Conservation (phyloP, 2,797 vertebrate species). For the Gymnoscopelus microlampas region DNA sequence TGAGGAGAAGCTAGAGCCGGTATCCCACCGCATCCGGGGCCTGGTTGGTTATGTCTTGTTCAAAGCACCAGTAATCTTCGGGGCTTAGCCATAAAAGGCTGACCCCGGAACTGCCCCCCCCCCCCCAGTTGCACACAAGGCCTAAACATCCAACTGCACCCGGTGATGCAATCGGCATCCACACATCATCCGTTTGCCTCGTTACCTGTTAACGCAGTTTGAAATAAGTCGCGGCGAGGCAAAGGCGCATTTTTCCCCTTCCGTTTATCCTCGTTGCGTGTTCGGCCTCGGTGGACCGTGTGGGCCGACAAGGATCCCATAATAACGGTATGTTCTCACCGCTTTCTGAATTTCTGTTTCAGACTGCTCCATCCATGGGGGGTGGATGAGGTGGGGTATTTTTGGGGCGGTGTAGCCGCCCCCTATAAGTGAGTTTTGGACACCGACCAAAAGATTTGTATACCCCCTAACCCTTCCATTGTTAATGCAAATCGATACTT, state of each 20-base stretch:
- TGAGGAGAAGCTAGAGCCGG: conserved; percentile 48
- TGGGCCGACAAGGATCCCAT: not conserved
- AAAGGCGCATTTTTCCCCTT: not conserved
- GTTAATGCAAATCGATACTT: no score
- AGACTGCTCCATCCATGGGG: not conserved
- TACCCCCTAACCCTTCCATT: no score
- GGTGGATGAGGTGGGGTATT: no score
- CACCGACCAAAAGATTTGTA: no score
- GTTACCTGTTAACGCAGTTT: conserved; percentile 37
- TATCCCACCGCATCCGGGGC: conserved; percentile 56
- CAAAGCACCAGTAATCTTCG: conserved; percentile 75
- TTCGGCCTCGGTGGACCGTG: not conserved
- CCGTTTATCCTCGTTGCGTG: not conserved
- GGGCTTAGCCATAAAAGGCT: conserved; percentile 75
- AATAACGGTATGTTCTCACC: no score
- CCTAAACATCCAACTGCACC: conserved; percentile 44
- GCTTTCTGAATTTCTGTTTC: not conserved
- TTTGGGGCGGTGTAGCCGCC: no score
- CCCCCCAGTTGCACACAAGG: conserved; percentile 45
- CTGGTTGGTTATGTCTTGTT: conserved; percentile 61
- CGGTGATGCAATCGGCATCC: conserved; percentile 61
- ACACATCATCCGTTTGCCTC: conserved; percentile 31
- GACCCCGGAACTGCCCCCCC: conserved; percentile 51
- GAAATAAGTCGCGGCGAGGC: conserved; percentile 27
- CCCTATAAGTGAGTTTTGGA: no score